A percentile compares a stretch with the other conserved stretches of the same genome.
These are phyloP conservation scores for Otocyon megalotis DNA, from an alignment of 2,113 vertebrate species.

Conservation along the genomic window DNA sequence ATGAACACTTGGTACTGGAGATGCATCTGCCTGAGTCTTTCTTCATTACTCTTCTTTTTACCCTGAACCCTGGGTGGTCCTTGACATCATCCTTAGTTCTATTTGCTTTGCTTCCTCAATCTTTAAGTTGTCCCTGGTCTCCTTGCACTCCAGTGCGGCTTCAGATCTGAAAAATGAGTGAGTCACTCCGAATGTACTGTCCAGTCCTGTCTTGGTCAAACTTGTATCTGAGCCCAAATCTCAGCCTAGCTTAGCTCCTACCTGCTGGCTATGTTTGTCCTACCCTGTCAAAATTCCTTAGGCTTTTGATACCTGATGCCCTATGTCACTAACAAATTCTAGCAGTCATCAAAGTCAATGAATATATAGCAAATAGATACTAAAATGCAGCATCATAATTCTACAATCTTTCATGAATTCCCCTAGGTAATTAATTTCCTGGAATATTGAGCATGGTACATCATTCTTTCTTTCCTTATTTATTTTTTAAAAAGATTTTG, in stretches of 20 bases:
- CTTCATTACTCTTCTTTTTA: background rate
- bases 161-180: background rate
- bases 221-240: background rate
- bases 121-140: background rate
- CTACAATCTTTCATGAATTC: background rate
- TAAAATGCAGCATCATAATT: background rate
- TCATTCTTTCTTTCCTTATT: background rate
- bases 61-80: background rate
- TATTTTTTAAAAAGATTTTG: background rate
- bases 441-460: background rate
- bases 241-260: background rate
- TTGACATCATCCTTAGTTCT: background rate
- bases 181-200: background rate
- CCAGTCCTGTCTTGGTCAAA: background rate
- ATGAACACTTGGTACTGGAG: background rate
- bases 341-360: background rate
- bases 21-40: background rate
- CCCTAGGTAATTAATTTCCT: slow-evolving; percentile 34
- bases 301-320: background rate
- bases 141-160: background rate
- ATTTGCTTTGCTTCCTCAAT: background rate
- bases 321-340: background rate
- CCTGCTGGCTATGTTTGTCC: background rate
- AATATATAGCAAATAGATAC: slow-evolving; percentile 3
- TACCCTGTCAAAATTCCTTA: background rate